These are phyloP conservation scores for Semicossyphus pulcher DNA, from an alignment of 2,113 vertebrate genomes.

Conservation along the genomic window DNA sequence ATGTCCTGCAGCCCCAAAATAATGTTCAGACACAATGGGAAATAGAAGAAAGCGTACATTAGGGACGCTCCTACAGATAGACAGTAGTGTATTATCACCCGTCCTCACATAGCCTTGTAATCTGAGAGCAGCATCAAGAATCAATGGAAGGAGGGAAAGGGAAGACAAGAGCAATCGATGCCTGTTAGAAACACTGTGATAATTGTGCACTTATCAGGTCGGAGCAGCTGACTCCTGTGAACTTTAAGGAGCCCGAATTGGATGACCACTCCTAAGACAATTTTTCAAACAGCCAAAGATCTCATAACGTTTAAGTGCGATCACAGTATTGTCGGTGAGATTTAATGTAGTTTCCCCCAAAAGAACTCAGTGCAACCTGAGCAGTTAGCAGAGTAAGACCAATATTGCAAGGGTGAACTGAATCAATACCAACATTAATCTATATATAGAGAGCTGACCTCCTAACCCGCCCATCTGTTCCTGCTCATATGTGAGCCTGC, in stretches of 20 bases:
- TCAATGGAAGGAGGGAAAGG: conserved; percentile 70
- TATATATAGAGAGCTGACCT: conserved; percentile 14
- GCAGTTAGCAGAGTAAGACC: neutral
- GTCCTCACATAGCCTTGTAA: conserved; percentile 67
- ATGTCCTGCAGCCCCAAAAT: neutral
- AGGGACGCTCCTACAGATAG: conserved; percentile 33
- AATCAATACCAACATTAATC: conserved; percentile 23
- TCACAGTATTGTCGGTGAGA: neutral
- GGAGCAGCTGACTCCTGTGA: conserved; percentile 51
- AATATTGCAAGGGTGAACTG: neutral
- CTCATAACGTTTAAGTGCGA: neutral
- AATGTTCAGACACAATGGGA: conserved; percentile 5
- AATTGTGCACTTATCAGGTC: conserved; percentile 75
- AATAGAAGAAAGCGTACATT: conserved; percentile 13
- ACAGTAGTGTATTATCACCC: conserved; percentile 64
- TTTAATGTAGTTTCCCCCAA: neutral
- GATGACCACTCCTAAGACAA: conserved; percentile 22
- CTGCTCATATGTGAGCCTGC: neutral
- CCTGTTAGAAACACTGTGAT: conserved; percentile 63
- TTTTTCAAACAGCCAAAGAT: conserved; percentile 1
- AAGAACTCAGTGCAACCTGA: neutral
- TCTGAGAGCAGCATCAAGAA: conserved; percentile 74
- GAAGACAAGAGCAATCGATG: conserved; percentile 76
- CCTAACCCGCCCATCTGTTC: neutral
- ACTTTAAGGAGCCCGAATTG: conserved; percentile 46